Conservation (phyloP, 23 tunicate genomes). For the Oikopleura albicans region DNA sequence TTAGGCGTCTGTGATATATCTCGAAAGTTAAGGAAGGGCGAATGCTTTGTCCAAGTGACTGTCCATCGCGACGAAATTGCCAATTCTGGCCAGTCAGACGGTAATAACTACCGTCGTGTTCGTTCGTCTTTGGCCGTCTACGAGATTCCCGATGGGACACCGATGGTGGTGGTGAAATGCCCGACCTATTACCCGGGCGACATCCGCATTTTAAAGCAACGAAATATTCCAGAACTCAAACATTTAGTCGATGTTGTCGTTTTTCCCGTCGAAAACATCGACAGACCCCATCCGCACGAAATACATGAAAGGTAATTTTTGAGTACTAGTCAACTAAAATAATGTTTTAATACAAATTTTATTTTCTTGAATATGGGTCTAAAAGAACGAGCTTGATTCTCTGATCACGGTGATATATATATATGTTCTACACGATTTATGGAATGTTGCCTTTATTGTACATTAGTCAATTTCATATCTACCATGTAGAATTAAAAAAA, state of each 20-base stretch:
- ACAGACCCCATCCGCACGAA: conserved; percentile 5
- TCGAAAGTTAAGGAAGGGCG: not conserved
- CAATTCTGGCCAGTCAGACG: too few relatives aligned
- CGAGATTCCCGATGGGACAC: not conserved
- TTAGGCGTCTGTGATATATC: not conserved
- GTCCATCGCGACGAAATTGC: not conserved
- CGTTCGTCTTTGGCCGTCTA: not conserved
- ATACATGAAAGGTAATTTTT: conserved; percentile 2
- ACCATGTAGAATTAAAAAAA: too few relatives aligned
- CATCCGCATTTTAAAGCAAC: not conserved
- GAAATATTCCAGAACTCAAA: not conserved
- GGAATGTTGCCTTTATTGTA: too few relatives aligned
- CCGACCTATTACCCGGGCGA: conserved; percentile 10
- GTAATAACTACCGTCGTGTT: too few relatives aligned
- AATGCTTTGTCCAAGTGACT: conserved; percentile 14
- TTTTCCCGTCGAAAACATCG: not conserved
- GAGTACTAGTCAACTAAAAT: too few relatives aligned
- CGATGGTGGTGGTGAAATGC: not conserved
- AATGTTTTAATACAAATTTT: not conserved
- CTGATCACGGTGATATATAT: too few relatives aligned
- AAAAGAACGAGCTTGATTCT: too few relatives aligned
- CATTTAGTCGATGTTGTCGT: conserved; percentile 3
- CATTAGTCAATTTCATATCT: too few relatives aligned
- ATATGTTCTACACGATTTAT: too few relatives aligned
- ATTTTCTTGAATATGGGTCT: not conserved